A percentile compares a stretch with the other conserved stretches of the same genome.
Evolutionary conservation across 2,888 invertebrate genomes (phyloP).

Genomic region (Dryobotodes eremita): DNA sequence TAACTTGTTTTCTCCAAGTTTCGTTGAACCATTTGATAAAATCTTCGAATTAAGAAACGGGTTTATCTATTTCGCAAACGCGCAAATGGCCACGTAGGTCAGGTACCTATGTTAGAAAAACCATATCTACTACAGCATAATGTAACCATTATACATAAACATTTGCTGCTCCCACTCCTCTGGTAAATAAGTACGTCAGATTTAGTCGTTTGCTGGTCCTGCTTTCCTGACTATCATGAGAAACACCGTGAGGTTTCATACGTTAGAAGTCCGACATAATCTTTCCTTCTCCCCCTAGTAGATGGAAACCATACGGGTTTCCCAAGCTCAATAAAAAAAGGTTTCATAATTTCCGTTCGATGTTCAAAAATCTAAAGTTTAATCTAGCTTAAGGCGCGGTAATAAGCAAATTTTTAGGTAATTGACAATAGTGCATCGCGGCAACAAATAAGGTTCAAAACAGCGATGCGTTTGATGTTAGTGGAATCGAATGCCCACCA

Average conservation of each 20-base stretch:
- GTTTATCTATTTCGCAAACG: constrained; percentile 49
- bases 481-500: no score
- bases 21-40: constrained; percentile 20
- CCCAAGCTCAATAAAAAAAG: background rate
- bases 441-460: no score
- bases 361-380: background rate
- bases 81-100: constrained; percentile 2
- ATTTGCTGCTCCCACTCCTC: background rate
- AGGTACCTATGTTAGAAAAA: background rate
- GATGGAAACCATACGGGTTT: background rate
- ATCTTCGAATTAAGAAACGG: constrained; percentile 43
- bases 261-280: background rate
- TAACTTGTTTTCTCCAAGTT: constrained; percentile 44
- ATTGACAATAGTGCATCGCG: no score
- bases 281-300: background rate
- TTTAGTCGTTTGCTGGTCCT: background rate
- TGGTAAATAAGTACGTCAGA: background rate
- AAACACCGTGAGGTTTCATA: no score
- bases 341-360: background rate
- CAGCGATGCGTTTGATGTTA: no score
- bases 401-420: no score
- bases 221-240: background rate
- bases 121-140: background rate
- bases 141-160: background rate
- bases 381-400: no score